phyloP scores from a whole-genome alignment of 1,140 invertebrate genomes.

The Vanessa atalanta region DNA sequence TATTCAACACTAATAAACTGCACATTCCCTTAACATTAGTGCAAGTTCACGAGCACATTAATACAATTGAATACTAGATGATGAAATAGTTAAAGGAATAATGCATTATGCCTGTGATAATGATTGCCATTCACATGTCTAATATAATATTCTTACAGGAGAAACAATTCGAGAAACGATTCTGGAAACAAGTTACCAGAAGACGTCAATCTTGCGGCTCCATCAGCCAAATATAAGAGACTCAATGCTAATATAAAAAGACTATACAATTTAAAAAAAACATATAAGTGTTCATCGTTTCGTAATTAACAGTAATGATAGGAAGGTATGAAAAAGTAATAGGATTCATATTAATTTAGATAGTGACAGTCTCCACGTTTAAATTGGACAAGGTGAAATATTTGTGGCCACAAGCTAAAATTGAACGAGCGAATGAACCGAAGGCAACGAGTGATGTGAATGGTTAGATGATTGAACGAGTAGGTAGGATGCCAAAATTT shows the following conservation, averaged over 20 bases:
- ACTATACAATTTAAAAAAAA: conserved; percentile 32
- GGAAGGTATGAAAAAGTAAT: conserved; percentile 33
- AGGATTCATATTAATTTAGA: conserved; percentile 28
- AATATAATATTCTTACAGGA: conserved; percentile 65
- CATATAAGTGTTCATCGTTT: conserved; percentile 42
- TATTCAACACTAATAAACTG: conserved; percentile 5
- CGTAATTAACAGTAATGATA: conserved; percentile 20
- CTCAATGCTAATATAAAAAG: conserved; percentile 16
- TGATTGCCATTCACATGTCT: conserved; percentile 7
- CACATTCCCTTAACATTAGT: conserved; percentile 4
- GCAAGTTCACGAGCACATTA: conserved; percentile 7
- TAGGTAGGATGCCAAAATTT: conserved; percentile 58
- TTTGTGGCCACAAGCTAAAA: background rate
- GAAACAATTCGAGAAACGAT: conserved; percentile 76
- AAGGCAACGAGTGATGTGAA: conserved; percentile 20
- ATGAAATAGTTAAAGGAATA: no score
- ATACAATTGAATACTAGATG: background rate
- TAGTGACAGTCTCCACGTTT: conserved; percentile 42
- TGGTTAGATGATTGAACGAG: conserved; percentile 11
- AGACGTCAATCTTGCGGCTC: conserved; percentile 74
- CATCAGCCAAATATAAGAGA: conserved; percentile 72
- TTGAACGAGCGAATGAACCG: conserved; percentile 14
- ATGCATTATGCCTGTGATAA: background rate
- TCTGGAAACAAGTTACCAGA: conserved; percentile 78
- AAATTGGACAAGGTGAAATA: conserved; percentile 18